Evolutionary conservation across 2,888 invertebrate species (phyloP).

Genomic region (Caenorhabditis macrosperma): DNA sequence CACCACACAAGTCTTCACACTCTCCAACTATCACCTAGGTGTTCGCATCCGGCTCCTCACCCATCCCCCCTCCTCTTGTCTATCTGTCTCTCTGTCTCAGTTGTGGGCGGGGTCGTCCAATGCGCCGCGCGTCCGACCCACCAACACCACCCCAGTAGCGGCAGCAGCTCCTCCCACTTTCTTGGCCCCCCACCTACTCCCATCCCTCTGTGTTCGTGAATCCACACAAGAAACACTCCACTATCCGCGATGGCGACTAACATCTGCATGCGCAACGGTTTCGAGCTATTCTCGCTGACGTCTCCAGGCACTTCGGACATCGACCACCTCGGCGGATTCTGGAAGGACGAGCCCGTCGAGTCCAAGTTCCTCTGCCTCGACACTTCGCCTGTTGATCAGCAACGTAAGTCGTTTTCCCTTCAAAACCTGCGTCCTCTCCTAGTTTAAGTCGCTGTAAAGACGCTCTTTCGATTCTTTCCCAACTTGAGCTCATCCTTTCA

Average conservation of each 20-base stretch:
- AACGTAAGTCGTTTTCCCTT: constrained; percentile 31
- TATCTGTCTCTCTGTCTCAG: neutral
- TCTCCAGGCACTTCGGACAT: constrained; percentile 63
- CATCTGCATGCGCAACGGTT: constrained; percentile 57
- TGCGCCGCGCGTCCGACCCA: constrained; percentile 1
- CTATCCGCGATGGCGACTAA: constrained; percentile 56
- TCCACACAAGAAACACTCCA: neutral
- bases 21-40: constrained; percentile 20
- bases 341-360: constrained; percentile 37
- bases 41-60: constrained; percentile 31
- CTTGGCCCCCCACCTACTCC: constrained; percentile 20
- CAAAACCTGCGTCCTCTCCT: neutral
- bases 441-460: neutral
- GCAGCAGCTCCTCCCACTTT: constrained; percentile 48
- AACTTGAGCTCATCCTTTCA: neutral
- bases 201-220: neutral
- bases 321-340: constrained; percentile 13
- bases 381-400: constrained; percentile 9
- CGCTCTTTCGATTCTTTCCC: constrained; percentile 26
- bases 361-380: constrained; percentile 30
- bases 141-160: neutral
- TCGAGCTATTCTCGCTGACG: constrained; percentile 57
- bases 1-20: neutral
- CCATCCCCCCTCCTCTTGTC: neutral
- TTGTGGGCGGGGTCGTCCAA: constrained; percentile 44